Conservation (phyloP, 1,140 invertebrate species). For the Drosophila serrata region DNA sequence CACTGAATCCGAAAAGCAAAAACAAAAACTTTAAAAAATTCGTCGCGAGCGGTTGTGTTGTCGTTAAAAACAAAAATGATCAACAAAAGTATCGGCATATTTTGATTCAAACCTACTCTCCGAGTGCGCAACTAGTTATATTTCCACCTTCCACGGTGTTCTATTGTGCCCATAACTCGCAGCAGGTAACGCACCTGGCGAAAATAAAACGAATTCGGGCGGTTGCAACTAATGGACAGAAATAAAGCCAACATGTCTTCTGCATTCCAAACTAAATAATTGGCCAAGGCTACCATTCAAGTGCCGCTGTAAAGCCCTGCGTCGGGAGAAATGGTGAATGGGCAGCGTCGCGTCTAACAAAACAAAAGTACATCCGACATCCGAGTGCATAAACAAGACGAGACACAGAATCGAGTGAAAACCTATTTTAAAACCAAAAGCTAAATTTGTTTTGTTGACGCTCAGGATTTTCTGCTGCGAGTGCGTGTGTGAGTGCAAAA, state of each 20-base stretch:
- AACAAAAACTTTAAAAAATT: too few species aligned
- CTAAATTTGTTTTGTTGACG: constrained; percentile 43
- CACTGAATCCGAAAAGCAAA: too few species aligned
- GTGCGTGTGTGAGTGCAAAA: constrained; percentile 34
- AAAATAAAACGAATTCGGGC: too few species aligned
- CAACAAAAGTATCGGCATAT: too few species aligned
- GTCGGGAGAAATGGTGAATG: constrained; percentile 53
- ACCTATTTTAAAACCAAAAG: constrained; percentile 54
- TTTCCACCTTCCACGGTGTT: too few species aligned
- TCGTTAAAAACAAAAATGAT: too few species aligned
- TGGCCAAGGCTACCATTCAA: constrained; percentile 2
- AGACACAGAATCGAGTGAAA: constrained; percentile 56
- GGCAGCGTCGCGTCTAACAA: constrained; percentile 60
- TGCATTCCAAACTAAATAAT: constrained; percentile 17
- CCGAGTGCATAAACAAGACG: constrained; percentile 52
- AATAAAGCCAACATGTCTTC: constrained; percentile 37
- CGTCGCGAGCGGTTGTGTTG: too few species aligned
- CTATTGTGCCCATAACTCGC: too few species aligned
- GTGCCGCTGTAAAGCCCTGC: constrained; percentile 19
- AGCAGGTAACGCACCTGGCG: too few species aligned
- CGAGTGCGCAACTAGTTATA: too few species aligned
- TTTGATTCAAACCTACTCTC: too few species aligned
- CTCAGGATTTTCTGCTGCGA: constrained; percentile 36
- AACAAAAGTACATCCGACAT: constrained; percentile 31
- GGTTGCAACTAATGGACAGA: constrained; percentile 11